These are phyloP conservation scores for Cataglyphis albicans DNA, from an alignment of 2,888 invertebrate species.

Conservation along the genomic window DNA sequence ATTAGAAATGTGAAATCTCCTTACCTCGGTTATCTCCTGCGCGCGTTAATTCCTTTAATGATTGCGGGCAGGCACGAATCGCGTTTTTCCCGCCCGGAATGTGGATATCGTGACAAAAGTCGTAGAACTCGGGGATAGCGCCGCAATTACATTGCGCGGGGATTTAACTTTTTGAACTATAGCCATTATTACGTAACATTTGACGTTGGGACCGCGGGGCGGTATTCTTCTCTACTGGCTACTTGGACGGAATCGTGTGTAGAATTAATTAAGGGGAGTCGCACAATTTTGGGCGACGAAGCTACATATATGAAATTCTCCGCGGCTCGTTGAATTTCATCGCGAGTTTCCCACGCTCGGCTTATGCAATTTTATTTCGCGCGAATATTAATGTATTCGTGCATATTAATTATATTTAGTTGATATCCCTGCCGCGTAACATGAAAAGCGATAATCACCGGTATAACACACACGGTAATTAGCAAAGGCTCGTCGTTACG, in stretches of 20 bases:
- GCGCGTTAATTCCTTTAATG: constrained; percentile 57
- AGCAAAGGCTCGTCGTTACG: constrained; percentile 29
- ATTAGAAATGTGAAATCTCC: constrained; percentile 54
- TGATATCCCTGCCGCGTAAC: not conserved
- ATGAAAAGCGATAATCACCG: constrained; percentile 35
- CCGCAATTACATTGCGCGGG: constrained; percentile 37
- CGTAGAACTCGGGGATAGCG: constrained; percentile 53
- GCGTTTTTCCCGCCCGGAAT: constrained; percentile 47
- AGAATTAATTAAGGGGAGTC: constrained; percentile 34
- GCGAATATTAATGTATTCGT: not conserved
- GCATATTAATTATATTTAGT: constrained; percentile 30
- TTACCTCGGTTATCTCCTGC: constrained; percentile 48
- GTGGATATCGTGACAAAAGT: constrained; percentile 58
- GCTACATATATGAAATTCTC: not conserved
- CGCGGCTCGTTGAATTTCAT: not conserved
- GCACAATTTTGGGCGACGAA: not conserved
- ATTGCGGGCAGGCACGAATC: constrained; percentile 55
- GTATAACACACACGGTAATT: constrained; percentile 41
- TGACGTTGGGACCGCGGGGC: constrained; percentile 4
- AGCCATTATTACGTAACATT: constrained; percentile 52
- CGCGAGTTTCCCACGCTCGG: not conserved
- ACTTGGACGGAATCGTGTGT: constrained; percentile 32
- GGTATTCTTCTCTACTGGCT: constrained; percentile 20
- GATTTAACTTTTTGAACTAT: constrained; percentile 54
- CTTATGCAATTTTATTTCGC: not conserved